Percentiles rank a stretch among this genome's conserved stretches.
phyloP scores from a whole-genome alignment of 2,113 vertebrate species.

The Salminus brasiliensis region DNA sequence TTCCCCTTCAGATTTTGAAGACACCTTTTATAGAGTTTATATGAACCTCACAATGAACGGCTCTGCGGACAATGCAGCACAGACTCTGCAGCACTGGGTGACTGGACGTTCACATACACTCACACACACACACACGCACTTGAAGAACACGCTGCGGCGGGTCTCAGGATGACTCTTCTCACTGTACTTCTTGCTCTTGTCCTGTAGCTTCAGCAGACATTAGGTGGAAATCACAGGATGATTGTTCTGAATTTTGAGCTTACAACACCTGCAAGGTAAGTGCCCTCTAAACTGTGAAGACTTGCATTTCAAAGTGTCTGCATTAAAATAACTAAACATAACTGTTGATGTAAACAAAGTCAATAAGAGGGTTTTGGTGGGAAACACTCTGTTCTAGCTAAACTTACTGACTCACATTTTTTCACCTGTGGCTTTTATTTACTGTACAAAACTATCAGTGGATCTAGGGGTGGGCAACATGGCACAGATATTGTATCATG shows the following conservation, averaged over 20 bases:
- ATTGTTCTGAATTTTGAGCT: constrained; percentile 27
- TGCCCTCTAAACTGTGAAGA: background rate
- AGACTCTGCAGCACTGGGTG: constrained; percentile 65
- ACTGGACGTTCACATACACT: constrained; percentile 32
- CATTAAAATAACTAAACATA: no score
- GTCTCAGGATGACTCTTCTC: background rate
- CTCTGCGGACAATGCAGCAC: constrained; percentile 37
- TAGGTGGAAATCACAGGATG: constrained; percentile 11
- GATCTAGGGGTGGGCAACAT: no score
- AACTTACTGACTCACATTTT: no score
- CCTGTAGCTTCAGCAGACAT: constrained; percentile 47
- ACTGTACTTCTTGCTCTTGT: background rate
- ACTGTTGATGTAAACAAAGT: no score
- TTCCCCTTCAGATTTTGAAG: constrained; percentile 43
- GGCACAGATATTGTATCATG: no score
- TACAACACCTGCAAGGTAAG: constrained; percentile 28
- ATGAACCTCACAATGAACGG: constrained; percentile 55
- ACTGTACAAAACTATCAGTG: no score
- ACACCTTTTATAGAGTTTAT: constrained; percentile 67
- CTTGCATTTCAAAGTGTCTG: no score
- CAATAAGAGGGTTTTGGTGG: no score
- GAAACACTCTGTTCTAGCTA: no score
- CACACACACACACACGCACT: background rate
- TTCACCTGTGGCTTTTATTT: no score
- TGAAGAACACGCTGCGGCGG: no score